These are phyloP conservation scores for Brienomyrus brachyistius DNA, from an alignment of 2,113 vertebrate genomes.

Conservation along the genomic window DNA sequence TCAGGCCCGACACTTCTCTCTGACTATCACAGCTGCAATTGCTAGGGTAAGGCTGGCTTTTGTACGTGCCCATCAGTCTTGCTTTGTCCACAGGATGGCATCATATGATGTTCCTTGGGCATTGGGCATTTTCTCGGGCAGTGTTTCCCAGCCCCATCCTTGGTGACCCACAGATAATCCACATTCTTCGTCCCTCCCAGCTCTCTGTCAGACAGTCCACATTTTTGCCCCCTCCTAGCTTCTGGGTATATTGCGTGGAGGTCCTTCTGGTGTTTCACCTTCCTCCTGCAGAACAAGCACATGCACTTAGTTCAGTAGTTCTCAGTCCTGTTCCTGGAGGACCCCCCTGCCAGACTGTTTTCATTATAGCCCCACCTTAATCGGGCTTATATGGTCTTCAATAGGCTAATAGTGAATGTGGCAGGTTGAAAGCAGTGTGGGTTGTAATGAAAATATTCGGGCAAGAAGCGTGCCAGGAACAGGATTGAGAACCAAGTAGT, in stretches of 20 bases:
- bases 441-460: not conserved
- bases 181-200: not conserved
- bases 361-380: not conserved
- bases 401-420: not conserved
- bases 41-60: not conserved
- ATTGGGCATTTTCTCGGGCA: not conserved
- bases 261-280: not conserved
- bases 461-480: not conserved
- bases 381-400: not conserved
- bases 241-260: not conserved
- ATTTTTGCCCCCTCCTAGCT: not conserved
- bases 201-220: not conserved
- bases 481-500: not conserved
- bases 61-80: not conserved
- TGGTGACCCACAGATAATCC: not conserved
- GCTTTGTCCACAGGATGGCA: slow-evolving; percentile 7
- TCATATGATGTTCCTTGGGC: not conserved
- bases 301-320: not conserved
- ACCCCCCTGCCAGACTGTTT: not conserved
- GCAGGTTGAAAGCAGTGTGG: not conserved
- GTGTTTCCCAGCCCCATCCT: not conserved
- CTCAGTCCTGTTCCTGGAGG: not conserved
- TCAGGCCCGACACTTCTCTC: not conserved
- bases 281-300: not conserved
- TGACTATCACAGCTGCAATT: not conserved